Evolutionary conservation across 2,113 vertebrate species (phyloP), one percentile per base, ranked within the genome.

Genomic region (Gambusia affinis): DNA sequence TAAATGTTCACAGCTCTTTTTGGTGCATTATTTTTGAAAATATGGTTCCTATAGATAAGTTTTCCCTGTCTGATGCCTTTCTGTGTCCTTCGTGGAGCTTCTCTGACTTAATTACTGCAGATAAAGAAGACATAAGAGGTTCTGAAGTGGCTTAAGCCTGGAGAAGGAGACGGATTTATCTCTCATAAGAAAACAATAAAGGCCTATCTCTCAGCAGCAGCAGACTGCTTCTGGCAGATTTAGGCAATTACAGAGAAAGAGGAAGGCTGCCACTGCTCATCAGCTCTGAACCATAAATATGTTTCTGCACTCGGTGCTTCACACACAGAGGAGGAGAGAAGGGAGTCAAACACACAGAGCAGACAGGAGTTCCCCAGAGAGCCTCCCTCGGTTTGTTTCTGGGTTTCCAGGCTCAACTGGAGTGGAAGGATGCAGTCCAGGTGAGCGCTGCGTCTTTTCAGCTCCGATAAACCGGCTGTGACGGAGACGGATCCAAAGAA

Each of bases 101-200:
- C 54, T 57, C 60, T 47, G 85, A 70, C 79, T 82, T 78, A 79
- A 84, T 81, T 77, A 67, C 60, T 4, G 60, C 24, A 76, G 79
- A 81, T 76, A 71, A 79, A 64, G 60, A 72, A 76, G 69, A 84
- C 79, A 71, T 81, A 67, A 74, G 79, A 72, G 78, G 28, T 67
- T 74, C 76, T 63, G 67, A 87, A 80, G 76, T 62, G 66, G 76
- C 79, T 72, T 63, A 63, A 70, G 64, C 15, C 30, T 37, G 33
- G 29, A 60, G 67, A 27, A 39, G 60, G 51, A 81, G 73, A 47
- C 71, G 66, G 76, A 86, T 82, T 82, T 82, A 82, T 72, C 70
- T 77, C 76, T 80, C 70, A 64, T 44, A 85, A 73, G 70, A 70
- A 86, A 82, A 80, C 81, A 83, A 74, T 85, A 83, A 81, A 73